phyloP scores from a whole-genome alignment of 2,797 vertebrate species.

The Atherinosoma microstoma region DNA sequence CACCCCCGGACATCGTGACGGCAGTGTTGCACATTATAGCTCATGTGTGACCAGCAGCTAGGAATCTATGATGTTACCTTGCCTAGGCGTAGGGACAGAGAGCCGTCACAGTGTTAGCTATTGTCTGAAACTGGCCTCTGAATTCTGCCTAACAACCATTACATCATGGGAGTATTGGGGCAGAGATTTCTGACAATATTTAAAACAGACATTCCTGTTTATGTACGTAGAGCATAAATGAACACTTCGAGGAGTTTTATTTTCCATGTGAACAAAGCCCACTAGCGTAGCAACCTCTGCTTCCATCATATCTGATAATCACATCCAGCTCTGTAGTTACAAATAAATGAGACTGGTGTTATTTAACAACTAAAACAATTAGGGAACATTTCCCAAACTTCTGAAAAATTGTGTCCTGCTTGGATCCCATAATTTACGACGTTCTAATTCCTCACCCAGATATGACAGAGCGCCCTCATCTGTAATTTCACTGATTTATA shows the following conservation, averaged over 20 bases:
- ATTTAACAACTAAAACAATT: not conserved
- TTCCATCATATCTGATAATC: not conserved
- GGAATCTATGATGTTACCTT: too few species aligned
- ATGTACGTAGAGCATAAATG: not conserved
- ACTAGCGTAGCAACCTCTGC: not conserved
- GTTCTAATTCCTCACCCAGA: not conserved
- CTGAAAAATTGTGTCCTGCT: not conserved
- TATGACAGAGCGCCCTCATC: not conserved
- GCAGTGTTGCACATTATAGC: too few species aligned
- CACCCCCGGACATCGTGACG: too few species aligned
- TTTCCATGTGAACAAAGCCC: not conserved
- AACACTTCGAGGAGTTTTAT: not conserved
- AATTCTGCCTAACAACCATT: not conserved
- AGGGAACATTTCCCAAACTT: not conserved
- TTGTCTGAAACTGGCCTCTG: too few species aligned
- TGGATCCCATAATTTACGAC: not conserved
- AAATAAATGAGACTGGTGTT: not conserved
- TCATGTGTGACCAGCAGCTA: too few species aligned
- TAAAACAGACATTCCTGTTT: not conserved
- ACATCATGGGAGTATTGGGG: too few species aligned
- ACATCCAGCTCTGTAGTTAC: not conserved
- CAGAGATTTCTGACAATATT: too few species aligned
- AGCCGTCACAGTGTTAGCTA: too few species aligned
- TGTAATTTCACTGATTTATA: constrained; percentile 16
- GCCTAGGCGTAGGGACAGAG: too few species aligned